A percentile compares a stretch with the other conserved stretches of the same genome.
Evolutionary conservation across 2,888 invertebrate species (phyloP).

Genomic region (Lepeophtheirus nordmannii): DNA sequence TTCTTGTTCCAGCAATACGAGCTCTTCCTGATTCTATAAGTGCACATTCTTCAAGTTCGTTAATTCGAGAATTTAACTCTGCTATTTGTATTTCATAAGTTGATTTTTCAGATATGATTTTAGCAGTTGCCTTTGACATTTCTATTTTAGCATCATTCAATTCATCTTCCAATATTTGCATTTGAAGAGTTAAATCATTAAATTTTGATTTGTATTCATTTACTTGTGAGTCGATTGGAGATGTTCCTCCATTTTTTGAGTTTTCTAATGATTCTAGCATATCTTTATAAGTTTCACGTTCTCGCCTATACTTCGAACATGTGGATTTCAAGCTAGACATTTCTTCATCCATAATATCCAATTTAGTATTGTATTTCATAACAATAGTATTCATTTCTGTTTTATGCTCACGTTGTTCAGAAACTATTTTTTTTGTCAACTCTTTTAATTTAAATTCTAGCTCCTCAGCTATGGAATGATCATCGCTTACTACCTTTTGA

Average conservation of each 20-base stretch:
- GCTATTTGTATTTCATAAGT: slow-evolving; percentile 68
- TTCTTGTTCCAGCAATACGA: slow-evolving; percentile 66
- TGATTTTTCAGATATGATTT: slow-evolving; percentile 72
- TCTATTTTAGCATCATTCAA: slow-evolving; percentile 66
- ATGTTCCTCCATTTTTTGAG: slow-evolving; percentile 42
- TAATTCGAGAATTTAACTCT: slow-evolving; percentile 71
- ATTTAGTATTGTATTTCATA: slow-evolving; percentile 66
- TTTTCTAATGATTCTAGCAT: slow-evolving; percentile 76
- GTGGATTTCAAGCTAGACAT: slow-evolving; percentile 63
- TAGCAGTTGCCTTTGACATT: slow-evolving; percentile 66
- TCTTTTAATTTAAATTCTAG: slow-evolving; percentile 49
- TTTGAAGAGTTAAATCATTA: slow-evolving; percentile 49
- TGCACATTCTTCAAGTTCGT: slow-evolving; percentile 75
- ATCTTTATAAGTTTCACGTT: slow-evolving; percentile 73
- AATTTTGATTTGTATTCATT: slow-evolving; percentile 26
- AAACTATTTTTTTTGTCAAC: slow-evolving; percentile 54
- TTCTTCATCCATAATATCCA: slow-evolving; percentile 63
- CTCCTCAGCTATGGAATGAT: background rate
- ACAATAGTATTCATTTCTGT: slow-evolving; percentile 63
- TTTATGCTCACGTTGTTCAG: slow-evolving; percentile 55
- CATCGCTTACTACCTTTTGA: slow-evolving; percentile 9
- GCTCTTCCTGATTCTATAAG: slow-evolving; percentile 65
- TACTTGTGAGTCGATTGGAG: slow-evolving; percentile 46
- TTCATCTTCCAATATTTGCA: slow-evolving; percentile 71
- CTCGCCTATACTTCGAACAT: slow-evolving; percentile 62